Evolutionary conservation across 1,140 invertebrate species (phyloP).

Genomic region (Halyomorpha halys): DNA sequence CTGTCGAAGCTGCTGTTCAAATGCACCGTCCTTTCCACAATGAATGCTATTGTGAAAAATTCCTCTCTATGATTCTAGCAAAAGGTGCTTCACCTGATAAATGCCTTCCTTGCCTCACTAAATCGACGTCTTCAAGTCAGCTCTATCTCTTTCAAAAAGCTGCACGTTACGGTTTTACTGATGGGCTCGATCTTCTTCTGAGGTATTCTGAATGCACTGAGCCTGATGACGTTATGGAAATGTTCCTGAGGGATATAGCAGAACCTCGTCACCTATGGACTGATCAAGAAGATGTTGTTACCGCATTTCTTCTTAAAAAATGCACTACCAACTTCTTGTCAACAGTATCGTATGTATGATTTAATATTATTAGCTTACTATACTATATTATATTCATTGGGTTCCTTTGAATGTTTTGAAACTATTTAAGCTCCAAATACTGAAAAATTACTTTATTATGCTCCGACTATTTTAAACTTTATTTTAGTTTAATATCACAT

Average conservation of each 20-base stretch:
- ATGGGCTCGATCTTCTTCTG: slow-evolving; percentile 10
- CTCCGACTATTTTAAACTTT: no score
- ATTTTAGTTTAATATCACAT: no score
- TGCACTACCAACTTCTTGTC: not conserved
- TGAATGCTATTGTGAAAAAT: slow-evolving; percentile 15
- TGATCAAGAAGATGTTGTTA: not conserved
- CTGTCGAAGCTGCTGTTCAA: slow-evolving; percentile 13
- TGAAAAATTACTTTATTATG: no score
- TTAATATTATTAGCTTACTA: no score
- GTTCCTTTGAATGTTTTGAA: no score
- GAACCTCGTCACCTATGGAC: not conserved
- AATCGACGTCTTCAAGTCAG: not conserved
- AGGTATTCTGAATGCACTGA: slow-evolving; percentile 14
- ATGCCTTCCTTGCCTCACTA: not conserved
- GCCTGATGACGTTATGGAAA: not conserved
- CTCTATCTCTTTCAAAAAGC: slow-evolving; percentile 8
- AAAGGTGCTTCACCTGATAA: slow-evolving; percentile 3
- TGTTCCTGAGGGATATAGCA: not conserved
- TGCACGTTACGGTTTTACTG: not conserved
- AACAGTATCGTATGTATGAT: not conserved
- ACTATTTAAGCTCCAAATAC: no score
- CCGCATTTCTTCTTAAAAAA: not conserved
- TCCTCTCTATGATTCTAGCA: slow-evolving; percentile 7
- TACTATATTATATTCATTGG: no score
- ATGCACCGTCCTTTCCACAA: slow-evolving; percentile 6